These are phyloP conservation scores for Prunella strophiata DNA, from an alignment of 2,797 vertebrate species.

Conservation along the genomic window DNA sequence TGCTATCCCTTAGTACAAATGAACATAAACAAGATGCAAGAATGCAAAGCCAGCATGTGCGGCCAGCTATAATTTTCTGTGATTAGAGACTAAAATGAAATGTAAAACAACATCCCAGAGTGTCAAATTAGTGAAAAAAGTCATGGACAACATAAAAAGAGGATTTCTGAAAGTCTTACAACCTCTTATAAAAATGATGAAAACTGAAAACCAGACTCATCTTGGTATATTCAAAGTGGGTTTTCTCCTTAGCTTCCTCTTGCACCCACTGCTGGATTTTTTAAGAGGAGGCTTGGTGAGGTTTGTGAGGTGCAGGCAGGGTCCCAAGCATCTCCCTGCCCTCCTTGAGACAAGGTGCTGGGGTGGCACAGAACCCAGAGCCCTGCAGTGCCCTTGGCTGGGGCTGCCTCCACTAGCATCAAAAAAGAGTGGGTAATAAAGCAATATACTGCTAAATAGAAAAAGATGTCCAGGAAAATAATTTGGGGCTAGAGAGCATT, in stretches of 20 bases:
- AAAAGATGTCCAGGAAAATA: background rate
- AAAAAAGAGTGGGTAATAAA: background rate
- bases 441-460: background rate
- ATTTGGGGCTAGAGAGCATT: rapidly evolving
- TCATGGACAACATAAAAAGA: slow-evolving; percentile 44
- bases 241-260: background rate
- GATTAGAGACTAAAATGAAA: slow-evolving; percentile 75
- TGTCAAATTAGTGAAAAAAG: slow-evolving; percentile 70
- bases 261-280: background rate
- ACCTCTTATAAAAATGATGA: slow-evolving; percentile 56
- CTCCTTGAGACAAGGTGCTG: rapidly evolving
- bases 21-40: slow-evolving; percentile 65
- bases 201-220: slow-evolving; percentile 20
- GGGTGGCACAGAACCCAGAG: background rate
- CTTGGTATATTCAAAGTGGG: background rate
- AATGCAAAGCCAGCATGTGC: slow-evolving; percentile 69
- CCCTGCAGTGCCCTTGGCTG: background rate
- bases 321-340: background rate
- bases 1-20: slow-evolving; percentile 65
- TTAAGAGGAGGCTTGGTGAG: background rate
- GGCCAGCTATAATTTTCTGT: slow-evolving; percentile 64
- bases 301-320: background rate
- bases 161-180: background rate
- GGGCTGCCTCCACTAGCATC: background rate
- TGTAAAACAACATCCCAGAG: slow-evolving; percentile 70